These are phyloP conservation scores for Poeciliopsis presidionis DNA, from an alignment of 2,797 vertebrate genomes.

Conservation along the genomic window DNA sequence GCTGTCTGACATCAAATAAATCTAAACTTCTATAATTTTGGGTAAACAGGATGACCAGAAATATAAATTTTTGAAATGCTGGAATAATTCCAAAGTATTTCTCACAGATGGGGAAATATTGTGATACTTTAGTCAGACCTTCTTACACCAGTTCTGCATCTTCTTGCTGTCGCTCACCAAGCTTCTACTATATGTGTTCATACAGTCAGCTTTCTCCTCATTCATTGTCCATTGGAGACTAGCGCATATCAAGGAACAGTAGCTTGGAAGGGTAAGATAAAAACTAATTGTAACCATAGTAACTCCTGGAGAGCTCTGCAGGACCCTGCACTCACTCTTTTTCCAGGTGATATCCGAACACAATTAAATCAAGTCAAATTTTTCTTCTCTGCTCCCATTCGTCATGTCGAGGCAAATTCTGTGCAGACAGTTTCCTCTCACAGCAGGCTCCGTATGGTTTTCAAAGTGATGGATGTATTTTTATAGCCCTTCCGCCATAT, in stretches of 20 bases:
- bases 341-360: constrained; percentile 35
- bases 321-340: not conserved
- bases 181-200: not conserved
- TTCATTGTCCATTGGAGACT: not conserved
- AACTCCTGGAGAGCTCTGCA: constrained; percentile 2
- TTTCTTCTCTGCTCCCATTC: constrained; percentile 11
- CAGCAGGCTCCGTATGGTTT: constrained; percentile 45
- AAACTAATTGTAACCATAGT: not conserved
- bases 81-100: not conserved
- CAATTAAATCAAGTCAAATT: constrained; percentile 31
- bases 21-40: not conserved
- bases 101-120: not conserved
- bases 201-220: not conserved
- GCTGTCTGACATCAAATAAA: not conserved
- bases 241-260: not conserved
- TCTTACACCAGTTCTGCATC: not conserved
- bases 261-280: not conserved
- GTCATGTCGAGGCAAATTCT: constrained; percentile 35
- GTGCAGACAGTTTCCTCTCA: constrained; percentile 51
- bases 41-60: not conserved
- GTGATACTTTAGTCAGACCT: not conserved
- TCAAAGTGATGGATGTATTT: constrained; percentile 61
- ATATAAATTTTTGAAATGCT: not conserved
- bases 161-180: not conserved
- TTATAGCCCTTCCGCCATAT: constrained; percentile 30